Evolutionary conservation across 2,113 vertebrate species (phyloP), one percentile per base, ranked within the genome.

Genomic region (Engraulis encrasicolus): DNA sequence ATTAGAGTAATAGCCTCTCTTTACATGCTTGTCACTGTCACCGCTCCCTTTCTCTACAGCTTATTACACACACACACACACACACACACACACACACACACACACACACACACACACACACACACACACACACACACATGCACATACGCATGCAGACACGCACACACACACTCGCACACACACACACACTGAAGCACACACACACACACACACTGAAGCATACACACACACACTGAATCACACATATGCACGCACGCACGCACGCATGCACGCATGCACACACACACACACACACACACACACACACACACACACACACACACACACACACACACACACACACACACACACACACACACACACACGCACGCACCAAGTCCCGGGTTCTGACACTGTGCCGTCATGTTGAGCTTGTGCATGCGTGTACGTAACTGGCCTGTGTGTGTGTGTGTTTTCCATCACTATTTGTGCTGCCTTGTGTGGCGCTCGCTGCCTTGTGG

Each of bases 1-100:
- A 78, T 81, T 81, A 85, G 37, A 85, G 71, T 17, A 78, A 52
- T 78, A 45, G 37, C 66, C 31, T n/a, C 80, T 79, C 27, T 84
- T 84, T 38, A 80, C 19, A 27, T 66, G 77, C 17, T 77, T 49
- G 38, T 49, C 52, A 50, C 37, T 40, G 83, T 66, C 82, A 48
- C 38, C 54, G 31, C 38, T 45, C 15, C 54, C 23, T 27, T 23
- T 66, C 23, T 23, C 27, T 11, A 14, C 27, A 2, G n/a, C 12
- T 31, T 23, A 31, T 9, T 0, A 6, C 20, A 12, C 7, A 12
- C 58, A 31, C 58, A 66, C 58, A 61, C 58, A 66, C 1, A 66
- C n/a, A 31, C 20, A 66, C 20, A 23, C 20, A 27, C 20, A 66
- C 58, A 23, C 20, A 11, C 23, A 66, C 20, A 66, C 58, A 66